Evolutionary conservation across 2,797 vertebrate genomes (phyloP), one percentile per base, ranked within the genome.

Genomic region (Lepidocolaptes lacrymiger): DNA sequence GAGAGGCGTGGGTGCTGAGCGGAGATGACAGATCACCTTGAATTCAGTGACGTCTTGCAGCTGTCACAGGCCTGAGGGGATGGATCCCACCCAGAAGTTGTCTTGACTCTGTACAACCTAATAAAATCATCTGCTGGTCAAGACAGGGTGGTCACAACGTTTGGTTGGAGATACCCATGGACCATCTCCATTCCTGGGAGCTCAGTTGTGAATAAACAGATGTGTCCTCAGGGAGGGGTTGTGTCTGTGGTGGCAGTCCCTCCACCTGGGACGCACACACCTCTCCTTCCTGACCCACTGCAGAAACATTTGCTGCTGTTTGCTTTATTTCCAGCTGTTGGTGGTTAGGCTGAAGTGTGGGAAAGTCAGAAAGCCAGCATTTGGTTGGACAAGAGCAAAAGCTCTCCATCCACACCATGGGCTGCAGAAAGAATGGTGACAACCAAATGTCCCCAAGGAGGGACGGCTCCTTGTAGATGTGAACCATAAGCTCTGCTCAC

Each of bases 1-100:
- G n/a, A 0, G 2, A 17, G 28, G 13, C 7, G 4, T 69, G 37
- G 13, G 10, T 2, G 0, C 39, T 72, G 36, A 55, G 24, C 26
- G 58, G 62, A 24, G 74, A 21, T 51, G 21, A 7, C 26, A 27
- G 34, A 61, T 18, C 43, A 61, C 62, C n/a, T 63, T 30, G 43
- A 14, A 18, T 58, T 71, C 5, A 2, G 37, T 73, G 74, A 55
- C 8, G 8, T 30, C 34, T 66, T 46, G 12, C 14, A 64, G 24
- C 11, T 30, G 27, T 46, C 10, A 28, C 0, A 5, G 58, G 27
- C 52, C 54, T 59, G 55, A 76, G 30, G 59, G 73, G 81, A 14
- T 18, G 32, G 18, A 46, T 71, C 61, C 62, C 21, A 39, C 26
- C 28, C 72, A 59, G 77, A 75, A 88, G 7, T 14, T 41, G 7